A percentile compares a stretch with the other conserved stretches of the same genome.
Conservation (phyloP, 2,113 vertebrate species). For the Dicentrarchus labrax region DNA sequence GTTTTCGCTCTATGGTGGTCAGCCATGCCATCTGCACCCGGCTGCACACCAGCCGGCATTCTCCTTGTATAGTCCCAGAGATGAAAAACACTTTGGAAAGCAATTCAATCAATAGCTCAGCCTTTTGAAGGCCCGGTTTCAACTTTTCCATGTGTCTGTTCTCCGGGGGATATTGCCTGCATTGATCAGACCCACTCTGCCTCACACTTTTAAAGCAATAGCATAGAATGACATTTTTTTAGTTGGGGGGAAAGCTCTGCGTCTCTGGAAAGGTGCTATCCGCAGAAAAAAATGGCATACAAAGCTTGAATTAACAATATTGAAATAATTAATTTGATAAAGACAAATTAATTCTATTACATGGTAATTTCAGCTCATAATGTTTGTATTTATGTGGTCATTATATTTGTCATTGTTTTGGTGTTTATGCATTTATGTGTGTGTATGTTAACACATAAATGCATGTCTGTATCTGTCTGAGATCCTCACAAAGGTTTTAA, state of each 20-base stretch:
- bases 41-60: conserved; percentile 64
- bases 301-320: neutral
- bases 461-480: neutral
- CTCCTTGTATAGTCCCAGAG: conserved; percentile 57
- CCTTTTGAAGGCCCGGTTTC: conserved; percentile 79
- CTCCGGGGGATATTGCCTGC: conserved; percentile 70
- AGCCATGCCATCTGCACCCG: conserved; percentile 71
- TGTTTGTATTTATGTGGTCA: neutral
- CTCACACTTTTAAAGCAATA: conserved; percentile 63
- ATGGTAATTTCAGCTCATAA: neutral
- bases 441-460: neutral
- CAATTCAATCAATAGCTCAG: conserved; percentile 81
- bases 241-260: conserved; percentile 38
- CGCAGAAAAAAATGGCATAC: conserved; percentile 6
- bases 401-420: conserved; percentile 9
- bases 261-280: conserved; percentile 48
- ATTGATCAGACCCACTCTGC: conserved; percentile 80
- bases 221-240: conserved; percentile 72
- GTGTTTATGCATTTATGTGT: neutral
- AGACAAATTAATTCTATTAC: neutral
- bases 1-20: conserved; percentile 61
- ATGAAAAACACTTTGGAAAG: conserved; percentile 78
- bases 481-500: conserved; percentile 1
- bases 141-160: conserved; percentile 76
- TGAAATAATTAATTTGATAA: conserved; percentile 1